These are phyloP conservation scores for Lymantria dispar DNA, from an alignment of 2,888 invertebrate species.

Conservation along the genomic window DNA sequence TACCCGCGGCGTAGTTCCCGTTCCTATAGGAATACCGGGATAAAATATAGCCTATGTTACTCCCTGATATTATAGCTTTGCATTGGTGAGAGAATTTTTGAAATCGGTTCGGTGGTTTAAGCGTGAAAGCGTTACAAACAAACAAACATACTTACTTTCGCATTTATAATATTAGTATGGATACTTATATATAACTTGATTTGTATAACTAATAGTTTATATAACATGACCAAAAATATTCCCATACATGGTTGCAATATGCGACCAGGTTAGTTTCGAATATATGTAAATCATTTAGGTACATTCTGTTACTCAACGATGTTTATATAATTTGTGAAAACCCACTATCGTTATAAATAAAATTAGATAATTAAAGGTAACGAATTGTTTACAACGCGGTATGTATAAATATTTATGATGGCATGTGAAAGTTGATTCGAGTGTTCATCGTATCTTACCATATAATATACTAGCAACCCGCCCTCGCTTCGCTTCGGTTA, in stretches of 20 bases:
- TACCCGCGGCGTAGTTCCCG: no score
- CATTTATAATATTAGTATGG: no score
- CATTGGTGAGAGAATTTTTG: no score
- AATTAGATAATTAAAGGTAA: conserved; percentile 10
- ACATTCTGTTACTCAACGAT: conserved; percentile 14
- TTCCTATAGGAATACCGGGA: no score
- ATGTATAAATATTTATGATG: conserved; percentile 12
- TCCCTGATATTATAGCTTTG: no score
- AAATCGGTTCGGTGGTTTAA: no score
- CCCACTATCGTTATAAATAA: conserved; percentile 6
- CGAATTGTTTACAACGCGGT: conserved; percentile 8
- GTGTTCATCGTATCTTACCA: not conserved
- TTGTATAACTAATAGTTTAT: not conserved
- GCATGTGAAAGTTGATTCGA: conserved; percentile 13
- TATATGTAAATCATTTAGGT: conserved; percentile 14
- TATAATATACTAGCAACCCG: no score
- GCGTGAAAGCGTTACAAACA: no score
- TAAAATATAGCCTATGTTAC: no score
- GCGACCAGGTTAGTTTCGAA: conserved; percentile 14
- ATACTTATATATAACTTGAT: no score
- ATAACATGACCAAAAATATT: conserved; percentile 9
- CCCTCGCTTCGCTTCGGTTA: no score
- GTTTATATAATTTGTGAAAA: conserved; percentile 25
- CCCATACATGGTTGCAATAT: conserved; percentile 1
- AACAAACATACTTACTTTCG: no score